Evolutionary conservation across 2,888 invertebrate species (phyloP), one percentile per base, ranked within the genome.

Genomic region (Pandemis corylana): DNA sequence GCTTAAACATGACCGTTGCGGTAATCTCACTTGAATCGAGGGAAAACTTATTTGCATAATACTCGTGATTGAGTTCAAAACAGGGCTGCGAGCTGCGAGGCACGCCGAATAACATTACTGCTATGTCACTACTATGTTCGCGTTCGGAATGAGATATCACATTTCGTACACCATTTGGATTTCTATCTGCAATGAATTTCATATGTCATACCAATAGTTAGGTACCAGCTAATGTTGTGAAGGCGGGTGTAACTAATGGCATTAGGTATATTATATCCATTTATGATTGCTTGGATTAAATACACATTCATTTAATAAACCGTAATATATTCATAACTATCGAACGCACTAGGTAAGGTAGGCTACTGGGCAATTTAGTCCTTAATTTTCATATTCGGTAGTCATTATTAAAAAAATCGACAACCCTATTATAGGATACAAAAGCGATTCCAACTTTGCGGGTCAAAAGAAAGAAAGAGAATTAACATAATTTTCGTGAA

Each of bases 401-500:
- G 28, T 36, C 28, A 36, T 36, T 1, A 36, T 36, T 36, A 36
- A 2, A 36, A 2, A 36, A 69, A 44, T 59, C 42, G 49, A 64
- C 73, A 65, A 67, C 67, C 68, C 71, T 66, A 46, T 42, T 62
- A 56, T 46, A 63, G 15, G 28, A 44, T 20, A 36, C 7, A 56
- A 67, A 44, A 67, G 63, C 62, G 62, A 63, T 68, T 20, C 36
- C 36, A 63, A 63, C 68, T 41, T 56, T 63, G 44, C 56, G 53
- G 42, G 12, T 36, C 53, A 36, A 63, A 28, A 13, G 36, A 68
- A 62, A 51, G 51, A 68, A 64, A 63, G 53, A 10, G 36, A 56
- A 68, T 72, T 72, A 65, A 59, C 71, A 71, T 71, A 65, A 65
- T 71, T 71, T 71, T 59, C 71, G 65, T 71, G 65, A 71, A 71